Conservation (phyloP, 2,888 invertebrate species). For the Nomada goodeniana region DNA sequence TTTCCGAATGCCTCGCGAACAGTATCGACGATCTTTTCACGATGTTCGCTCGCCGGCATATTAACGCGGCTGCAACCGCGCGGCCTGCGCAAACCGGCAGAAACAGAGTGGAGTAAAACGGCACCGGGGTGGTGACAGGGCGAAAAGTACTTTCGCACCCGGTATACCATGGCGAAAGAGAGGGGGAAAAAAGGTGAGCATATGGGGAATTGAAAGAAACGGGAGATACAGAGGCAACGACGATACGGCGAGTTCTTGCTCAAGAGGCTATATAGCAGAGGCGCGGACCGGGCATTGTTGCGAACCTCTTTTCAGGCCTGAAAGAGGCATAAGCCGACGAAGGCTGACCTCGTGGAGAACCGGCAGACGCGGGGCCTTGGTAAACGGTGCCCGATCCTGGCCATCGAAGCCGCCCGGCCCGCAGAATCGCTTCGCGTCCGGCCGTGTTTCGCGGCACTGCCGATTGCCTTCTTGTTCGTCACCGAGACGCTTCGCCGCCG, state of each 20-base stretch:
- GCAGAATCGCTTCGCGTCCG: conserved; percentile 43
- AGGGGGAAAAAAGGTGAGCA: conserved; percentile 12
- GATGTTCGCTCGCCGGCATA: no score
- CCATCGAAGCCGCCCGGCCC: conserved; percentile 13
- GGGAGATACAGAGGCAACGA: conserved; percentile 46
- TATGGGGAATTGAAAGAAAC: conserved; percentile 55
- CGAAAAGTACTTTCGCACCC: conserved; percentile 63
- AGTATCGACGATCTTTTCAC: no score
- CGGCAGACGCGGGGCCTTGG: conserved; percentile 64
- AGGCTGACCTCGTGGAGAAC: conserved; percentile 71
- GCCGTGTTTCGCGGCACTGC: conserved; percentile 41
- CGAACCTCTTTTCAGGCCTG: conserved; percentile 72
- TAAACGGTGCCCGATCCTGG: conserved; percentile 54
- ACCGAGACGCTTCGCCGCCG: neutral
- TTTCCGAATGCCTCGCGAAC: neutral
- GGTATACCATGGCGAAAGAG: conserved; percentile 41
- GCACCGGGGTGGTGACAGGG: neutral
- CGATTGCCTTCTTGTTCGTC: conserved; percentile 49
- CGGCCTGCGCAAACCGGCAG: no score
- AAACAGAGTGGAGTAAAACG: neutral
- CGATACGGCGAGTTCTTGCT: conserved; percentile 58
- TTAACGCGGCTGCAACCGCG: no score
- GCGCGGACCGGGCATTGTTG: conserved; percentile 68
- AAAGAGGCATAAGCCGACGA: conserved; percentile 71
- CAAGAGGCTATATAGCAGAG: conserved; percentile 47